These are phyloP conservation scores for Aphodius sticticus DNA, from an alignment of 2,888 invertebrate genomes.

Conservation along the genomic window DNA sequence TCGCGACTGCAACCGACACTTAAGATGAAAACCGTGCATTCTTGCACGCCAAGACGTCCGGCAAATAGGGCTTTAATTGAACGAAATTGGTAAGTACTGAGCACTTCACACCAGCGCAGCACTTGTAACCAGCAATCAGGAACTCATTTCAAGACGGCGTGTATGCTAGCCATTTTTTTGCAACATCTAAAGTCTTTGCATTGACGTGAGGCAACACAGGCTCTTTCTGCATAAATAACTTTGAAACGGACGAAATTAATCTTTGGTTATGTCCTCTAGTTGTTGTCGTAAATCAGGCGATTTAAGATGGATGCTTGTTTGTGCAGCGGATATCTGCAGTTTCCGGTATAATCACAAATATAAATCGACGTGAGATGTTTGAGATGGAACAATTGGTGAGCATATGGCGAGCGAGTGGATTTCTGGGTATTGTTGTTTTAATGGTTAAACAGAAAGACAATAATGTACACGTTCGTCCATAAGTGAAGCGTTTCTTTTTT, in stretches of 20 bases:
- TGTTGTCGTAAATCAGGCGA: background rate
- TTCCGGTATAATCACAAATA: background rate
- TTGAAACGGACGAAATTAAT: background rate
- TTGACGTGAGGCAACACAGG: background rate
- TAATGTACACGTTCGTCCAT: background rate
- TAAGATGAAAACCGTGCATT: conserved; percentile 4
- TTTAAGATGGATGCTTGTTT: background rate
- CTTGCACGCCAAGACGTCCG: background rate
- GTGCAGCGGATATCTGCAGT: background rate
- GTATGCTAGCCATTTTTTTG: background rate
- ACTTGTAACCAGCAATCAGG: background rate
- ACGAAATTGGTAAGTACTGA: background rate
- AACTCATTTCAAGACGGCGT: background rate
- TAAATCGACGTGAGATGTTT: background rate
- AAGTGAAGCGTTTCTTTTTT: background rate
- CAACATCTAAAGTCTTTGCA: background rate
- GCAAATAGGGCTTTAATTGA: background rate
- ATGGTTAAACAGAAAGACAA: background rate
- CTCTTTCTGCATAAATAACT: background rate
- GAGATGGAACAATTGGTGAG: background rate
- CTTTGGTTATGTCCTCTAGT: background rate
- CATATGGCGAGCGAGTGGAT: background rate
- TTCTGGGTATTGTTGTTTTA: background rate
- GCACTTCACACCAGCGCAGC: conserved; percentile 4
- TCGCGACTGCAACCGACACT: background rate